phyloP scores from a whole-genome alignment of 1,140 invertebrate species.

The Mycetomoellerius zeteki region DNA sequence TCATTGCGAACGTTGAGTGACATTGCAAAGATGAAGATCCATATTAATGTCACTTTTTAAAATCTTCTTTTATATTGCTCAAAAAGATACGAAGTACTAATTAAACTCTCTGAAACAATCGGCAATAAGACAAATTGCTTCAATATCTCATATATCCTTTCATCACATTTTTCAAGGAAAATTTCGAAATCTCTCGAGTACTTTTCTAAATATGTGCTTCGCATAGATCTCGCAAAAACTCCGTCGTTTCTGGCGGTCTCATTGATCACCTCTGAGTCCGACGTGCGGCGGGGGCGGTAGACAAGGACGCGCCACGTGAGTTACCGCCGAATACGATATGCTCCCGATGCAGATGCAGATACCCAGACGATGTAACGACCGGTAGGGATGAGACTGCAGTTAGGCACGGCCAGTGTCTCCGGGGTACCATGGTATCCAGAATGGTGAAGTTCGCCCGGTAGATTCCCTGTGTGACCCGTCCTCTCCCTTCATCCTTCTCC shows the following conservation, averaged over 20 bases:
- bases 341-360: conserved; percentile 61
- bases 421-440: conserved; percentile 71
- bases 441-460: conserved; percentile 65
- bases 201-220: conserved; percentile 3
- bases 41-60: not conserved
- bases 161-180: not conserved
- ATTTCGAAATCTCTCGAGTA: conserved; percentile 6
- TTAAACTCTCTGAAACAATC: conserved; percentile 20
- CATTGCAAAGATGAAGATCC: conserved; percentile 8
- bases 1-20: conserved; percentile 7
- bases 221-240: conserved; percentile 54
- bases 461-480: conserved; percentile 70
- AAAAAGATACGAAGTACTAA: not conserved
- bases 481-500: not conserved
- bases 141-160: not conserved
- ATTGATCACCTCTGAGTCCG: conserved; percentile 68
- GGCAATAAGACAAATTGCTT: not conserved
- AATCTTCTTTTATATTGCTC: not conserved
- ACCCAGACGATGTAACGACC: conserved; percentile 67
- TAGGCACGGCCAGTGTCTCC: conserved; percentile 65
- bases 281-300: conserved; percentile 19
- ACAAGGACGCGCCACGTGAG: conserved; percentile 52
- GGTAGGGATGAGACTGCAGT: conserved; percentile 57
- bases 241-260: conserved; percentile 16
- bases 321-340: conserved; percentile 63